phyloP scores from a whole-genome alignment of 2,888 invertebrate species.

The Pyrochroa serraticornis region DNA sequence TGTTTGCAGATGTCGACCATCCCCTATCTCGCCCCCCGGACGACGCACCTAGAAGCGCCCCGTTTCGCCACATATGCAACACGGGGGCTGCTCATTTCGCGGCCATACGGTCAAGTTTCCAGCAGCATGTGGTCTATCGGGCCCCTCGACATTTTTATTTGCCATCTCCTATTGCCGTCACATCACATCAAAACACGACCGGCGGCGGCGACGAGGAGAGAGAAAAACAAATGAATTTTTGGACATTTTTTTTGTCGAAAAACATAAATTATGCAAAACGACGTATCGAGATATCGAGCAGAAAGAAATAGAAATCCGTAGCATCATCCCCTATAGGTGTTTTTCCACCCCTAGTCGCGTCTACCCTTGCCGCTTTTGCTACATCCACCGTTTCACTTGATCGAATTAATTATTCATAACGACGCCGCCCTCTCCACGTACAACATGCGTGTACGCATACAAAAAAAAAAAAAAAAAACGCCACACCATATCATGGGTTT shows the following conservation, averaged over 20 bases:
- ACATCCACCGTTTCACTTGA: slow-evolving; percentile 24
- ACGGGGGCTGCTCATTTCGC: slow-evolving; percentile 52
- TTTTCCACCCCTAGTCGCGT: neutral
- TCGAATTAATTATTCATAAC: slow-evolving; percentile 35
- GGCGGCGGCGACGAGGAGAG: neutral
- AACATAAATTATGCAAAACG: slow-evolving; percentile 12
- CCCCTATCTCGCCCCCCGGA: slow-evolving; percentile 34
- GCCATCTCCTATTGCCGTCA: slow-evolving; percentile 41
- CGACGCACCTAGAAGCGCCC: slow-evolving; percentile 15
- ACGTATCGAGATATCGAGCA: slow-evolving; percentile 16
- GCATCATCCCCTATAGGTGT: neutral
- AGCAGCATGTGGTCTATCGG: slow-evolving; percentile 8
- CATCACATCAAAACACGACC: slow-evolving; percentile 40
- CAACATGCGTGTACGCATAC: slow-evolving; percentile 22
- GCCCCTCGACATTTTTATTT: slow-evolving; percentile 38
- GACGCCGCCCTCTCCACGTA: slow-evolving; percentile 17
- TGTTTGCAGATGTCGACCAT: slow-evolving; percentile 58
- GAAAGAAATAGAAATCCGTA: slow-evolving; percentile 11
- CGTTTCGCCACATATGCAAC: slow-evolving; percentile 32
- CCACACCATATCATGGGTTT: slow-evolving; percentile 17
- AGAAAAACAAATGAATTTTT: slow-evolving; percentile 1
- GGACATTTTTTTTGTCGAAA: slow-evolving; percentile 5
- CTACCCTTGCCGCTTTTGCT: slow-evolving; percentile 19
- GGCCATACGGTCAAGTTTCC: slow-evolving; percentile 56
- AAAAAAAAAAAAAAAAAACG: slow-evolving; percentile 6